Evolutionary conservation across 1,140 invertebrate genomes (phyloP).

Genomic region (Saccostrea glomerata): DNA sequence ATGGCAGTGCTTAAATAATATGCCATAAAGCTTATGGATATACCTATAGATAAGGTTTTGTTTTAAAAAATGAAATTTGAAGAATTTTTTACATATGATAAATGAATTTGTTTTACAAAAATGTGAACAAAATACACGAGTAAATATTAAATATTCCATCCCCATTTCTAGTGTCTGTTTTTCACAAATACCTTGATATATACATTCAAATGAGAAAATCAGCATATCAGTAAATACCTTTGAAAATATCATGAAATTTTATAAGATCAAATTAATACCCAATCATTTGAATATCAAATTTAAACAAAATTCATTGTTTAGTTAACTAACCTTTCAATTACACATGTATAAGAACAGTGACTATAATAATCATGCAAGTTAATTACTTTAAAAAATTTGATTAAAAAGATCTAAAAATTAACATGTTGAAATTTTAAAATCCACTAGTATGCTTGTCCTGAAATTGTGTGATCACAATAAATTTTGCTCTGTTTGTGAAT

Average conservation of each 20-base stretch:
- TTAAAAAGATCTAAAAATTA: not conserved
- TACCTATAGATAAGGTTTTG: no score
- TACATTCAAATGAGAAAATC: slow-evolving; percentile 36
- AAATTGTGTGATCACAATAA: not conserved
- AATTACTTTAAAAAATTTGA: not conserved
- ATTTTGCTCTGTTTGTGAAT: not conserved
- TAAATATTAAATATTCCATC: slow-evolving; percentile 25
- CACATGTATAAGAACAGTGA: not conserved
- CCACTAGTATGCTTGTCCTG: not conserved
- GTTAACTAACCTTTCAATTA: not conserved
- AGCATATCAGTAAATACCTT: slow-evolving; percentile 34
- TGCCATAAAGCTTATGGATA: no score
- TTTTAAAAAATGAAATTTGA: no score
- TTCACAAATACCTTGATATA: slow-evolving; percentile 27
- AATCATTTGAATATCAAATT: not conserved
- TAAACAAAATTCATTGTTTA: not conserved
- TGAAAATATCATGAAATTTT: not conserved
- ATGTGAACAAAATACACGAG: not conserved
- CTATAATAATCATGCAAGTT: not conserved
- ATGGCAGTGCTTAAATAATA: no score
- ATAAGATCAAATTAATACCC: not conserved
- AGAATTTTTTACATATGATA: not conserved
- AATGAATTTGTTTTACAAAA: not conserved
- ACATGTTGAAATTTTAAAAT: not conserved
- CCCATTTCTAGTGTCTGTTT: not conserved